Percentiles rank a stretch among this genome's conserved stretches.
phyloP scores from a whole-genome alignment of 2,113 vertebrate species.

The Hirundichthys speculiger region DNA sequence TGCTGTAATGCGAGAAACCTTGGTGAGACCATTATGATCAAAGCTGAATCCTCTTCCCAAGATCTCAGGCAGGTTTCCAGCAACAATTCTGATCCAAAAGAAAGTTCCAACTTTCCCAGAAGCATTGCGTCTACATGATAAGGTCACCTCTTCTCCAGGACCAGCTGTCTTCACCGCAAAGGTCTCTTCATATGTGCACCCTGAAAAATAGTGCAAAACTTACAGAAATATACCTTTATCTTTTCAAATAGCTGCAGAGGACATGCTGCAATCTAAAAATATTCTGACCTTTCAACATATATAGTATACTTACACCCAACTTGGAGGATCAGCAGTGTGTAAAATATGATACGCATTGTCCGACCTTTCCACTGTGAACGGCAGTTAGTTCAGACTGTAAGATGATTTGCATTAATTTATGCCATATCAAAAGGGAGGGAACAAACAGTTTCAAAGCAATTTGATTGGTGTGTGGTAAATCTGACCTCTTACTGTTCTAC shows the following conservation, averaged over 20 bases:
- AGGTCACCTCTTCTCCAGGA: constrained; percentile 31
- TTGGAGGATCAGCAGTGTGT: constrained; percentile 9
- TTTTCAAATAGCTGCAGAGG: too few relatives aligned
- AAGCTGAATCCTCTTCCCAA: background rate
- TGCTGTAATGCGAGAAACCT: background rate
- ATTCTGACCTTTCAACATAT: background rate
- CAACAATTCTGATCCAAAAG: constrained; percentile 33
- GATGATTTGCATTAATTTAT: background rate
- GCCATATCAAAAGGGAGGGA: constrained; percentile 34
- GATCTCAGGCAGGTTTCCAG: constrained; percentile 27
- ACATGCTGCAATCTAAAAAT: background rate
- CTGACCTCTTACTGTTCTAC: background rate
- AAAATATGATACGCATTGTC: constrained; percentile 19
- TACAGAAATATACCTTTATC: background rate
- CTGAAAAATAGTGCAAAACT: constrained; percentile 13
- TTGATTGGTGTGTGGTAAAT: constrained; percentile 31
- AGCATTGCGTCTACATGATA: constrained; percentile 2
- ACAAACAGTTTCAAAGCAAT: background rate
- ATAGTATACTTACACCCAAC: constrained; percentile 13
- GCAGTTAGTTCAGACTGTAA: background rate
- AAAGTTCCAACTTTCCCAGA: rapidly evolving
- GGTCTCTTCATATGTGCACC: background rate
- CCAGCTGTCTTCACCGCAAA: background rate
- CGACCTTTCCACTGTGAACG: background rate
- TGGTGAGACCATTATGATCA: rapidly evolving